phyloP scores from a whole-genome alignment of 2,113 vertebrate genomes.

The Panthera tigris region DNA sequence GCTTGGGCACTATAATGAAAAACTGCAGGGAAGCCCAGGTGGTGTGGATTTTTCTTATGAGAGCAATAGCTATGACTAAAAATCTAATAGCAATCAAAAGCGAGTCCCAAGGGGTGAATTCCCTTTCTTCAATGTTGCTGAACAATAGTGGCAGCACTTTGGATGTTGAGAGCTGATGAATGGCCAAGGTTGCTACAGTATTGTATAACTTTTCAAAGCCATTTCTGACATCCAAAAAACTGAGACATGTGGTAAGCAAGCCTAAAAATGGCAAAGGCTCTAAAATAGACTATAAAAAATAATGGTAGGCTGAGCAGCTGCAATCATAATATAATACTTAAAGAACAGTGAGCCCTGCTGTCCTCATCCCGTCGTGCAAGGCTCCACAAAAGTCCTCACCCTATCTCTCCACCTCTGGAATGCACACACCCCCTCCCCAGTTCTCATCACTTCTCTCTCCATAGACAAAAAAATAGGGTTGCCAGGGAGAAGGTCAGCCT shows the following conservation, averaged over 20 bases:
- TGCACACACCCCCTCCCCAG: background rate
- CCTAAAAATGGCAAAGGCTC: constrained; percentile 40
- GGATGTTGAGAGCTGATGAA: constrained; percentile 53
- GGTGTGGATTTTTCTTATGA: constrained; percentile 9
- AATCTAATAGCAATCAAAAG: constrained; percentile 66
- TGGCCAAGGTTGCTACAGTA: background rate
- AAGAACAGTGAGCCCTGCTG: background rate
- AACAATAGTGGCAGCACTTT: background rate
- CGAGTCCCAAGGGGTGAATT: background rate
- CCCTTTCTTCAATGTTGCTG: constrained; percentile 13
- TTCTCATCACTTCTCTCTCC: background rate
- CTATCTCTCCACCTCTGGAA: background rate
- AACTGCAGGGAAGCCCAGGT: background rate
- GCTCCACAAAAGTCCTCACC: background rate
- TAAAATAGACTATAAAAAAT: constrained; percentile 25
- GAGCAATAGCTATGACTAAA: constrained; percentile 50
- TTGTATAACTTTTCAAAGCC: constrained; percentile 48
- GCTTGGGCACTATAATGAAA: background rate
- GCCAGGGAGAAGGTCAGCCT: background rate
- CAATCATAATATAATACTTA: background rate
- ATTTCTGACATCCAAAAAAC: constrained; percentile 26
- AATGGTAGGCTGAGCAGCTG: background rate
- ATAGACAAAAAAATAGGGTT: background rate
- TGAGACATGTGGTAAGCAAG: background rate
- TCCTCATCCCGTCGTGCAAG: background rate